Percentiles rank a stretch among this genome's conserved stretches.
Conservation (phyloP, 2,113 vertebrate species). For the Tor tambroides region DNA sequence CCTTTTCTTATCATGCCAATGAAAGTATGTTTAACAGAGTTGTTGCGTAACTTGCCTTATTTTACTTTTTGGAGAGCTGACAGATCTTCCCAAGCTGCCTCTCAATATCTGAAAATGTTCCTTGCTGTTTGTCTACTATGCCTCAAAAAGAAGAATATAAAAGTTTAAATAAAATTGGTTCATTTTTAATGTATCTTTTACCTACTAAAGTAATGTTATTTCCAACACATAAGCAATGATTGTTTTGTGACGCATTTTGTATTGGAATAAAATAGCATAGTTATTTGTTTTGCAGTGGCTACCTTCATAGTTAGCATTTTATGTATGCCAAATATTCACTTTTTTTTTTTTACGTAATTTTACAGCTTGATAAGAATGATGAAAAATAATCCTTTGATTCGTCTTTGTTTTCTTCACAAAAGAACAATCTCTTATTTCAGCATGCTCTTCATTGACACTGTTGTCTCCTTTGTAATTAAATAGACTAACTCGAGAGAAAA, state of each 20-base stretch:
- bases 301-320: neutral
- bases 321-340: neutral
- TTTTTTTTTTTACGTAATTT: neutral
- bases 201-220: neutral
- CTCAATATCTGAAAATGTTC: neutral
- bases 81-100: neutral
- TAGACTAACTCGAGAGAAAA: too few species aligned
- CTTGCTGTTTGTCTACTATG: neutral
- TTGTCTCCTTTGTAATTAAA: neutral
- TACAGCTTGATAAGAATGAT: neutral
- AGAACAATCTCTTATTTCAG: neutral
- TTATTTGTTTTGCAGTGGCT: neutral
- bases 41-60: neutral
- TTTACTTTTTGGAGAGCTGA: neutral
- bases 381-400: neutral
- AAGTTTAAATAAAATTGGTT: neutral
- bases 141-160: neutral
- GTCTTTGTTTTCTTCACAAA: neutral
- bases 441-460: neutral
- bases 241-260: too few species aligned
- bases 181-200: neutral
- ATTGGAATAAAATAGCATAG: neutral
- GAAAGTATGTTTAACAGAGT: slow-evolving; percentile 26
- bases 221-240: neutral
- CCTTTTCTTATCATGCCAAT: neutral